Evolutionary conservation across 2,113 vertebrate genomes (phyloP), one percentile per base, ranked within the genome.

Genomic region (western clawed frog (Xenopus tropicalis)): DNA sequence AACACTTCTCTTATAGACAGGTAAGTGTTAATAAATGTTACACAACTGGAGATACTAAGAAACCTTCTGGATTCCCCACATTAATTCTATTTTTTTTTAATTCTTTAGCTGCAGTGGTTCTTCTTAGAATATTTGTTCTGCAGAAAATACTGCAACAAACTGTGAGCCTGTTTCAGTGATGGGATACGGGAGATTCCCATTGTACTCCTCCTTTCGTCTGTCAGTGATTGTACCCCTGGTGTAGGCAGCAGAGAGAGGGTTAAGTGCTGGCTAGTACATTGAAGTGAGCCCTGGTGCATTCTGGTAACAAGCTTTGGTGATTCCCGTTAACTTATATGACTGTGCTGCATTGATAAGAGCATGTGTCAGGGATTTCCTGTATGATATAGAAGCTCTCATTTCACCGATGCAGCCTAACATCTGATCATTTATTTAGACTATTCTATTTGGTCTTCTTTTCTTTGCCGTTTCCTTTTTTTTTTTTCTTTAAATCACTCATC

Each of bases 281-380:
- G 62, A 81, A 84, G 80, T 81, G 72, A 12, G 82, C 83, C 83
- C 85, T 78, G 82, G 84, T 92, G 90, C 92, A 91, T 92, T 91
- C 83, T 84, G 90, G 90, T 90, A 81, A 63, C 79, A 78, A 77
- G 79, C 78, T 80, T 79, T 69, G 84, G 69, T 84, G 86, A 84
- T 82, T 87, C 85, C 84, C 80, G 83, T 0, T 68, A 81, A 86
- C 82, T 85, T 52, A 63, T 71, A 82, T 70, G 83, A 86, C 72
- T 74, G 73, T 83, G 82, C 84, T 84, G 88, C 84, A 84, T 82
- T 74, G 84, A 85, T 81, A 19, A 12, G 84, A 84, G 87, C 88
- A 82, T 87, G 90, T 88, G 87, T 82, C 72, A 71, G 80, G 89
- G 58, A 85, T 85, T 84, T 80, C 17, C 81, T 69, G 80, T 82